Percentiles rank a stretch among this genome's conserved stretches.
These are phyloP conservation scores for Alca torda DNA, from an alignment of 2,797 vertebrate species.

Conservation along the genomic window DNA sequence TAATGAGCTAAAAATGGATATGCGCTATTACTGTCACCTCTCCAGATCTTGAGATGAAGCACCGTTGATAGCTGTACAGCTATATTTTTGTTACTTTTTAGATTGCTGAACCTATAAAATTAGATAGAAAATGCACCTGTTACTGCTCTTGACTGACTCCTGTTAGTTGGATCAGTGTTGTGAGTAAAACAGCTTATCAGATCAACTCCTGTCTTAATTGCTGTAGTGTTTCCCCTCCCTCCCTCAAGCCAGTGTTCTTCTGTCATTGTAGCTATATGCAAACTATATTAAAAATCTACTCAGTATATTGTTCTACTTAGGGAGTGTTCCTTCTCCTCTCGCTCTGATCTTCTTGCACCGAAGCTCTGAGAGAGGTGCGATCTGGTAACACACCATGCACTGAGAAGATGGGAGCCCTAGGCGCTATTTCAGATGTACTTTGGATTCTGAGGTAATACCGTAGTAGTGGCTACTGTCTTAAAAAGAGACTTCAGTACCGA, in stretches of 20 bases:
- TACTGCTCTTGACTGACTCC: background rate
- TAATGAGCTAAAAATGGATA: background rate
- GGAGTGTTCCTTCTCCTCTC: background rate
- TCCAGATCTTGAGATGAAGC: background rate
- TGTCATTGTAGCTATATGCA: background rate
- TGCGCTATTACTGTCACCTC: background rate
- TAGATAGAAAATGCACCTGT: background rate
- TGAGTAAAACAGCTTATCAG: background rate
- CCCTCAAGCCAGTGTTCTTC: background rate
- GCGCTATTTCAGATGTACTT: background rate
- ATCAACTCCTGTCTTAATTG: background rate
- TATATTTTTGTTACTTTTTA: background rate
- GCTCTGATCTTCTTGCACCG: too few species aligned
- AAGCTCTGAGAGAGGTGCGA: too few species aligned
- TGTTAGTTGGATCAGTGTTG: background rate
- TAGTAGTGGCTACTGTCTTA: background rate
- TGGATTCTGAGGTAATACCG: background rate
- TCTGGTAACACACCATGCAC: background rate
- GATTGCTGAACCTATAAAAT: background rate
- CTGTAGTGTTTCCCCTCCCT: background rate
- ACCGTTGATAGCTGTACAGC: fast-evolving
- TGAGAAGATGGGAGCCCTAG: background rate
- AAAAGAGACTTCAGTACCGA: background rate
- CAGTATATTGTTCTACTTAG: background rate
- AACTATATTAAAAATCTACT: background rate